phyloP scores from a whole-genome alignment of 2,797 vertebrate species.

The Alca torda region DNA sequence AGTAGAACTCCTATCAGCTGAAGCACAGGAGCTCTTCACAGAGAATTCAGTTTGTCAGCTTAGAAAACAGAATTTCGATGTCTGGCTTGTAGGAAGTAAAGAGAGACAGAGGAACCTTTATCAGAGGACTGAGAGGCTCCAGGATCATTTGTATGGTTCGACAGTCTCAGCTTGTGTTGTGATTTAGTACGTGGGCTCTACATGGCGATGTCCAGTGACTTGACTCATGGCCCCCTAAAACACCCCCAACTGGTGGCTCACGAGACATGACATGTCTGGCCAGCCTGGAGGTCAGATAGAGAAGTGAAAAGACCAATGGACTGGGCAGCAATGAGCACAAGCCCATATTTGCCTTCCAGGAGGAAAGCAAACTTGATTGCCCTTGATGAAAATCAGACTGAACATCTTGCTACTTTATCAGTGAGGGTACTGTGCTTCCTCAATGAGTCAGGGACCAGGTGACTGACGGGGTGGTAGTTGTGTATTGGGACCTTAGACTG shows the following conservation, averaged over 20 bases:
- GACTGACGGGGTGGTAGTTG: not conserved
- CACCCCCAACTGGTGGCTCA: not conserved
- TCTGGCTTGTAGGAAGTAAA: not conserved
- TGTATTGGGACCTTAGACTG: not conserved
- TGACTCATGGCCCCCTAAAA: not conserved
- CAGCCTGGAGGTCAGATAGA: not conserved
- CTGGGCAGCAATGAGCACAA: not conserved
- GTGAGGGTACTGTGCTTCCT: not conserved
- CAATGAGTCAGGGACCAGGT: not conserved
- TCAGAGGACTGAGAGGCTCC: not conserved
- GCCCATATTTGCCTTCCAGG: not conserved
- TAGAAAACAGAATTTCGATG: slow-evolving; percentile 3
- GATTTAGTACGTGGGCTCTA: not conserved
- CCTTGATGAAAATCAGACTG: not conserved
- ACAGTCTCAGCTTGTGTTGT: not conserved
- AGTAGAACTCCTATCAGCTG: not conserved
- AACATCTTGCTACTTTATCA: not conserved
- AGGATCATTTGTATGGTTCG: not conserved
- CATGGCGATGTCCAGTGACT: not conserved
- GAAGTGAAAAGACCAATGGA: not conserved
- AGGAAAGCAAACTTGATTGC: not conserved
- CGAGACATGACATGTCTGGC: not conserved
- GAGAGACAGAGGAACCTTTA: not conserved
- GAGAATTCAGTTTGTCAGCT: not conserved
- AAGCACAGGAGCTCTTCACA: not conserved